These are phyloP conservation scores for Martes martes DNA, from an alignment of 2,113 vertebrate species.

Conservation along the genomic window DNA sequence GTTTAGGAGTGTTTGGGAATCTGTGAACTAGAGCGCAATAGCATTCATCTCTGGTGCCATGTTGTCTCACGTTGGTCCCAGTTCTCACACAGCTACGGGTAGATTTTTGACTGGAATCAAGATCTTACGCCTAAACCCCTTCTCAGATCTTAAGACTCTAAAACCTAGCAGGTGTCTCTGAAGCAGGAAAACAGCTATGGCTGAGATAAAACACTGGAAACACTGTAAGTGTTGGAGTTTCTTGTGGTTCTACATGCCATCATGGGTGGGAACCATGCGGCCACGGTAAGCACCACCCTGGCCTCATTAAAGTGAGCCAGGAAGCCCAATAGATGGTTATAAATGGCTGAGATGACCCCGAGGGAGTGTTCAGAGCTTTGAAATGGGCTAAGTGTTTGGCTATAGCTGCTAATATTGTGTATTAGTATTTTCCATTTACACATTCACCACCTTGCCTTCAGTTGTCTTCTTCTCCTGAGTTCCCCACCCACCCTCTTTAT, in stretches of 20 bases:
- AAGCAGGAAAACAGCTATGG: not conserved
- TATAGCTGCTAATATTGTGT: not conserved
- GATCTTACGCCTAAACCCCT: not conserved
- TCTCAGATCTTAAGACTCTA: not conserved
- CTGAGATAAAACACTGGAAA: not conserved
- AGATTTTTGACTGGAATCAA: not conserved
- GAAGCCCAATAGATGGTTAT: not conserved
- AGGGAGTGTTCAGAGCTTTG: not conserved
- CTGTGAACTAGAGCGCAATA: not conserved
- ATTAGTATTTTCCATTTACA: not conserved
- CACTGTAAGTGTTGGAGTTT: too few species aligned
- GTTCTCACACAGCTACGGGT: accelerated
- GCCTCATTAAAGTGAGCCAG: not conserved
- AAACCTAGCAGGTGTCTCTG: not conserved
- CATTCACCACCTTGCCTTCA: not conserved
- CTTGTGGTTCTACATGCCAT: not conserved
- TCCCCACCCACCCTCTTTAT: accelerated
- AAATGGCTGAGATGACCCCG: not conserved
- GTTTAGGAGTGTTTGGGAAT: not conserved
- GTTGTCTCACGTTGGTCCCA: too few species aligned
- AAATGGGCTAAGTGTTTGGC: not conserved
- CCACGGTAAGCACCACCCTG: not conserved
- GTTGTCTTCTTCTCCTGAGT: not conserved
- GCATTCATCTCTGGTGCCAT: accelerated
- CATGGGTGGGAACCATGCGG: not conserved